Percentiles rank a stretch among this genome's conserved stretches.
Evolutionary conservation across 2,797 vertebrate genomes (phyloP).

Genomic region (Sitta carolinensis): DNA sequence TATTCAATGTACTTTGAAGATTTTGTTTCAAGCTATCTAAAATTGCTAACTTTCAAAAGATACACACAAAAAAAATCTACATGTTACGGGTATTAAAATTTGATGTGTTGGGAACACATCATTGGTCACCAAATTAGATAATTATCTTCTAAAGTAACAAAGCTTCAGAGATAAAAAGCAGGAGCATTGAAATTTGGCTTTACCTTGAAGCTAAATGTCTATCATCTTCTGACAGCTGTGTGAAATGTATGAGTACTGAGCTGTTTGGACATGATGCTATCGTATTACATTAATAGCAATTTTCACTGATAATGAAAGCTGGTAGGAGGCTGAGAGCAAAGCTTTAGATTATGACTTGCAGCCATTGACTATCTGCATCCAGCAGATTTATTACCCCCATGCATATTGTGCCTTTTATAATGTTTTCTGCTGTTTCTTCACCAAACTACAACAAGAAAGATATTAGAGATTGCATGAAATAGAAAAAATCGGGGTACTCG

Average conservation of each 20-base stretch:
- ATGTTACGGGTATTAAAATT: not conserved
- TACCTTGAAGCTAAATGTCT: conserved; percentile 66
- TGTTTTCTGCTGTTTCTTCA: conserved; percentile 42
- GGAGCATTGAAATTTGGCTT: conserved; percentile 45
- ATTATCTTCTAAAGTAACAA: conserved; percentile 36
- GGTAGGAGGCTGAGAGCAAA: conserved; percentile 65
- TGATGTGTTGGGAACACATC: not conserved
- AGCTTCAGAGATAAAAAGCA: conserved; percentile 43
- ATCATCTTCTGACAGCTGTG: conserved; percentile 59
- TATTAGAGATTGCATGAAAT: not conserved
- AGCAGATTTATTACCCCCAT: conserved; percentile 55
- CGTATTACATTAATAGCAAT: conserved; percentile 60
- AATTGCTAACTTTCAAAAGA: not conserved
- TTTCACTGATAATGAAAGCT: conserved; percentile 70
- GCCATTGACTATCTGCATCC: conserved; percentile 65
- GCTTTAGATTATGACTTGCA: conserved; percentile 64
- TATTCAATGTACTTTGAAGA: not conserved
- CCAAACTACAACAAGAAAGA: conserved; percentile 23
- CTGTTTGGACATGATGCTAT: conserved; percentile 63
- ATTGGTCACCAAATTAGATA: conserved; percentile 9
- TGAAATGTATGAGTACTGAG: conserved; percentile 32
- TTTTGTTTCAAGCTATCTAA: not conserved
- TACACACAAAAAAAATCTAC: not conserved
- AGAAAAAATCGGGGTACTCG: not conserved
- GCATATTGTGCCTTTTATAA: conserved; percentile 41